These are phyloP conservation scores for Bimastos eiseni DNA, from an alignment of 2,888 invertebrate genomes.

Conservation along the genomic window DNA sequence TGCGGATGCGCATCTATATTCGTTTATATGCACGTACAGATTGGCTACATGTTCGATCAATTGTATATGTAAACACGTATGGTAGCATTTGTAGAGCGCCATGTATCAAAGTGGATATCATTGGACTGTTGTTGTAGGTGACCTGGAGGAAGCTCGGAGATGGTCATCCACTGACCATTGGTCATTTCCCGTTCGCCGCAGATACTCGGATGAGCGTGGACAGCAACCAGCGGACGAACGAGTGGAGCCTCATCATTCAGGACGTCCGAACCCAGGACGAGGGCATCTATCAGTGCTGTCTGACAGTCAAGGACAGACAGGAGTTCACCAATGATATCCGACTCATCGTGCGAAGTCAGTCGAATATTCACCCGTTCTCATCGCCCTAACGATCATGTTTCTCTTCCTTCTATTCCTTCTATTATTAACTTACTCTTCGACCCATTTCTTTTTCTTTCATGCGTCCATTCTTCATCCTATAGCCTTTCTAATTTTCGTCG, in stretches of 20 bases:
- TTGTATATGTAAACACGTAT: too few species aligned
- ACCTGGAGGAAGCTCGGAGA: conserved; percentile 31
- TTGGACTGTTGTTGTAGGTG: neutral
- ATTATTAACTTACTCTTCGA: neutral
- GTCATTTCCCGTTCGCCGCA: conserved; percentile 27
- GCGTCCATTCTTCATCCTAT: too few species aligned
- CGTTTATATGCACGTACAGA: too few species aligned
- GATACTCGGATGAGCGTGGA: conserved; percentile 32
- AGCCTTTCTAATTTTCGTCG: too few species aligned
- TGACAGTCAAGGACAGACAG: conserved; percentile 31
- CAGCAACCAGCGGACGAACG: conserved; percentile 31
- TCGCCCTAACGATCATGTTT: neutral
- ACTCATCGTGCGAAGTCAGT: conserved; percentile 33
- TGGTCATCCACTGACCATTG: conserved; percentile 34
- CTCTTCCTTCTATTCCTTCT: neutral
- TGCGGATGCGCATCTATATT: too few species aligned
- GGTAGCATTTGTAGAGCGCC: neutral
- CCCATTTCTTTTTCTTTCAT: too few species aligned
- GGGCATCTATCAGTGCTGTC: conserved; percentile 32
- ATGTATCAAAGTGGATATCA: neutral
- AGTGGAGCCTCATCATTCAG: conserved; percentile 32
- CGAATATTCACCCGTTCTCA: neutral
- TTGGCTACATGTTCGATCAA: too few species aligned
- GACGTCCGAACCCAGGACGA: conserved; percentile 31
- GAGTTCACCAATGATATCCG: conserved; percentile 26